A percentile compares a stretch with the other conserved stretches of the same genome.
phyloP scores from a whole-genome alignment of 2,888 invertebrate species.

The Acleris sparsana region DNA sequence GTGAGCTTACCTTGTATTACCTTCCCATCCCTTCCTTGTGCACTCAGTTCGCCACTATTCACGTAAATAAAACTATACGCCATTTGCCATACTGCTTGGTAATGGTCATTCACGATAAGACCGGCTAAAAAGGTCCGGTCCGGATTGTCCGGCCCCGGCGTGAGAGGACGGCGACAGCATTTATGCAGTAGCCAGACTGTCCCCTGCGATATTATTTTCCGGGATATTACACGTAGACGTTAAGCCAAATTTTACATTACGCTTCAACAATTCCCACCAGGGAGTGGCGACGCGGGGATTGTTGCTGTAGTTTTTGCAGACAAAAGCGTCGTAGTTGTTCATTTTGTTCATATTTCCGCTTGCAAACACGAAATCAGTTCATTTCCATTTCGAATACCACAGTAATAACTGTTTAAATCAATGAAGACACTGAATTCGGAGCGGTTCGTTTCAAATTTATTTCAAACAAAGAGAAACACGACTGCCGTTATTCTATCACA shows the following conservation, averaged over 20 bases:
- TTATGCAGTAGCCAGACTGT: conserved; percentile 38
- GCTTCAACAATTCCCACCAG: conserved; percentile 35
- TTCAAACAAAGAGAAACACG: conserved; percentile 17
- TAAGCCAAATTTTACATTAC: conserved; percentile 35
- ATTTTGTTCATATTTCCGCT: conserved; percentile 26
- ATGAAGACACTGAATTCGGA: conserved; percentile 2
- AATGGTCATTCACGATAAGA: conserved; percentile 29
- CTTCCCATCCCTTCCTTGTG: conserved; percentile 5
- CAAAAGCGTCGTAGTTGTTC: conserved; percentile 30
- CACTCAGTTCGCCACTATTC: not conserved
- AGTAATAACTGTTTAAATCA: conserved; percentile 2
- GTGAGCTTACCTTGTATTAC: not conserved
- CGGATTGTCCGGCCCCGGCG: conserved; percentile 20
- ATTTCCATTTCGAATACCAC: not conserved
- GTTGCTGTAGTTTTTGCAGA: conserved; percentile 17
- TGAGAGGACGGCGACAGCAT: conserved; percentile 29
- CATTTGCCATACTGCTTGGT: conserved; percentile 15
- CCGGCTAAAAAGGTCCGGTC: conserved; percentile 7
- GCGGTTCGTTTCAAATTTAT: conserved; percentile 13
- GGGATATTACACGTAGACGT: conserved; percentile 42
- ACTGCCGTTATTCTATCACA: conserved; percentile 18
- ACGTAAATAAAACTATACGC: conserved; percentile 12
- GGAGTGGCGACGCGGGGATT: conserved; percentile 28
- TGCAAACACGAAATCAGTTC: conserved; percentile 7
- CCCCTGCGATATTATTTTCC: conserved; percentile 46